Base-by-base conservation (phyloP, 2,113 vertebrate genomes). In the Campylomormyrus tamandua region DNA sequence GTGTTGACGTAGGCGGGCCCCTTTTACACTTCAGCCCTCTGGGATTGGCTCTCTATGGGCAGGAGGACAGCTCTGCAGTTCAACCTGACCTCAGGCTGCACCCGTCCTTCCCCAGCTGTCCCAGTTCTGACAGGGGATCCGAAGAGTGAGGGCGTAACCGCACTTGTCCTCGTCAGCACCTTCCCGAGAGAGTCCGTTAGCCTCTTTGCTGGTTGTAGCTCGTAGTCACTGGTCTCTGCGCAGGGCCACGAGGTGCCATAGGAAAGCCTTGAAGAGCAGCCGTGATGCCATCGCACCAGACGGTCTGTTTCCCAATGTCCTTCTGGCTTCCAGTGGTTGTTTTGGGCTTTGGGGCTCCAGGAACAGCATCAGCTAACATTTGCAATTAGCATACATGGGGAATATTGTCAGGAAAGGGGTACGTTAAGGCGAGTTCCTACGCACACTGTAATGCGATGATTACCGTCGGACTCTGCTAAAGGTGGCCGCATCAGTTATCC, bases 31-130 rank as follows among this genome's bases (percentile, higher is more conserved):
- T 27, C 19, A 5, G 49, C 70, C 48, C 27, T 89, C 48, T 70
- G 9, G 49, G 70, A 89, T 89, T 89, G 70, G 74, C 88, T 83
- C 74, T 42, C 1, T 50, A 42, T 48, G 27, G 21, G 9, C 49
- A n/a, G 88, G 74, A 89, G 80, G 48, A 45, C 83, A 56, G 50
- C 80, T 70, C 62, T 49, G 27, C 88, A 74, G n/a, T 46, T 88
- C 88, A 4, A 74, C 88, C 74, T 89, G 88, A 77, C 70, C 70
- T 52, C 88, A 21, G 19, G 21, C 49, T 83, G 88, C 88, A 53
- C 74, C 74, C 35, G 13, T 80, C 74, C 74, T 80, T 42, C 74
- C 49, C 74, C 70, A 35, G 70, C 88, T 89, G 66, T 46, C 66
- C 66, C 88, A 53, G 46, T 46, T 89, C 70, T 89, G 48, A 89